A percentile compares a stretch with the other conserved stretches of the same genome.
These are phyloP conservation scores for Dicyrtoma fusca DNA, from an alignment of 2,888 invertebrate species.

Conservation along the genomic window DNA sequence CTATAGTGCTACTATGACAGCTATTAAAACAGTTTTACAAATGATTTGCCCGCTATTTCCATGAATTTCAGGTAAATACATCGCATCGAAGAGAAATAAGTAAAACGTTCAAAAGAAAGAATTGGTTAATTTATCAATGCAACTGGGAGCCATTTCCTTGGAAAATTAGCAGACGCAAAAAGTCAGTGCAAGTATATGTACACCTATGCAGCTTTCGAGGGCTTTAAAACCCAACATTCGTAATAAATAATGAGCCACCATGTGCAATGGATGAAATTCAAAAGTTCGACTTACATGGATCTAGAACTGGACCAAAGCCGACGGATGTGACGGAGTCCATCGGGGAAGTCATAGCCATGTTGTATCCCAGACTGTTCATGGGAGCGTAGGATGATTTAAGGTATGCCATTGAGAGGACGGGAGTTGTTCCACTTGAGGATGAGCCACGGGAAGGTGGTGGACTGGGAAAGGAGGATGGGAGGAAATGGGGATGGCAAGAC, in stretches of 20 bases:
- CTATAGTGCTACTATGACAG: too few relatives aligned
- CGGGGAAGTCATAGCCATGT: slow-evolving; percentile 55
- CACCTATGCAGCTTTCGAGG: not conserved
- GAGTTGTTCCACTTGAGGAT: slow-evolving; percentile 55
- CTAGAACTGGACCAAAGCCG: slow-evolving; percentile 49
- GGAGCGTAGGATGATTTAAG: slow-evolving; percentile 56
- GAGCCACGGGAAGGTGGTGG: slow-evolving; percentile 56
- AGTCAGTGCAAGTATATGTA: not conserved
- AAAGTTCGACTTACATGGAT: slow-evolving; percentile 35
- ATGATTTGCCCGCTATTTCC: too few relatives aligned
- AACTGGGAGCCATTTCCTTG: too few relatives aligned
- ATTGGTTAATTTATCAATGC: too few relatives aligned
- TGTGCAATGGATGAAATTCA: slow-evolving; percentile 3
- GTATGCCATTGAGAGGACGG: slow-evolving; percentile 56
- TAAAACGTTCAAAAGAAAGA: too few relatives aligned
- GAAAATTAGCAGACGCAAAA: not conserved
- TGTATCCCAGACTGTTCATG: slow-evolving; percentile 56
- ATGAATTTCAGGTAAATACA: too few relatives aligned
- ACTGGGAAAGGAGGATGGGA: slow-evolving; percentile 58
- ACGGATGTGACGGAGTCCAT: slow-evolving; percentile 54
- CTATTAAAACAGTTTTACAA: too few relatives aligned
- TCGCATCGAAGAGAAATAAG: too few relatives aligned
- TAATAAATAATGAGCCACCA: not conserved
- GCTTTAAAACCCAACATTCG: not conserved
- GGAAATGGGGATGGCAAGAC: slow-evolving; percentile 55